Evolutionary conservation across 2,797 vertebrate species (phyloP).

Genomic region (Aplochiton taeniatus): DNA sequence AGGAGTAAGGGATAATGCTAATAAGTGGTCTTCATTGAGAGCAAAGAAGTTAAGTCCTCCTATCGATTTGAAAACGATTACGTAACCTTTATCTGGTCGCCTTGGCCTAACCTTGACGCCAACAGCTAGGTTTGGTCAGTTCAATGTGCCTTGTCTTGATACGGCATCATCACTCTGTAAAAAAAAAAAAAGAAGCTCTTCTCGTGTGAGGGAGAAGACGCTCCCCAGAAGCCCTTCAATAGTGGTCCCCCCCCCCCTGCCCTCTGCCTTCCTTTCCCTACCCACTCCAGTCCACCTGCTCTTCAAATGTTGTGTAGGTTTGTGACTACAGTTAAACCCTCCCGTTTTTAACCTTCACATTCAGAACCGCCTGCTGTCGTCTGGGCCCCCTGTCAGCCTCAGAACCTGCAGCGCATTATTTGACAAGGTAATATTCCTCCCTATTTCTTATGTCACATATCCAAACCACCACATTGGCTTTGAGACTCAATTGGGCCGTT

Average conservation of each 20-base stretch:
- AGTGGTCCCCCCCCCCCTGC: slow-evolving; percentile 39
- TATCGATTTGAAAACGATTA: too few species aligned
- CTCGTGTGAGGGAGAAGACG: slow-evolving; percentile 7
- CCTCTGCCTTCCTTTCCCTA: not conserved
- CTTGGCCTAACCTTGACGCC: too few species aligned
- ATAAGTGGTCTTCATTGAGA: too few species aligned
- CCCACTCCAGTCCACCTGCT: slow-evolving; percentile 45
- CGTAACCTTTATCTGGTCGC: too few species aligned
- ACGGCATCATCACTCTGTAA: too few species aligned
- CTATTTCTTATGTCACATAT: slow-evolving; percentile 62
- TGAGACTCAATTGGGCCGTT: slow-evolving; percentile 48
- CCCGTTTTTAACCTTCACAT: slow-evolving; percentile 75
- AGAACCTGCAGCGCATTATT: slow-evolving; percentile 85
- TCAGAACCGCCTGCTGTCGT: slow-evolving; percentile 85
- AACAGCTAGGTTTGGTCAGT: too few species aligned
- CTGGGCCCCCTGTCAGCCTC: slow-evolving; percentile 83
- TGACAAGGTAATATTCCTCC: slow-evolving; percentile 81
- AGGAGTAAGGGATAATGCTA: too few species aligned
- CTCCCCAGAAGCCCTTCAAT: slow-evolving; percentile 26
- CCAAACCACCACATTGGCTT: slow-evolving; percentile 66
- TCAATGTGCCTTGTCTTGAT: too few species aligned
- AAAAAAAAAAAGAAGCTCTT: too few species aligned
- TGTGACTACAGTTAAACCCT: slow-evolving; percentile 50
- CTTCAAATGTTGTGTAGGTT: slow-evolving; percentile 68
- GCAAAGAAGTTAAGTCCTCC: too few species aligned